Base-by-base conservation (phyloP, 1,140 invertebrate genomes). In the Acromyrmex charruanus region DNA sequence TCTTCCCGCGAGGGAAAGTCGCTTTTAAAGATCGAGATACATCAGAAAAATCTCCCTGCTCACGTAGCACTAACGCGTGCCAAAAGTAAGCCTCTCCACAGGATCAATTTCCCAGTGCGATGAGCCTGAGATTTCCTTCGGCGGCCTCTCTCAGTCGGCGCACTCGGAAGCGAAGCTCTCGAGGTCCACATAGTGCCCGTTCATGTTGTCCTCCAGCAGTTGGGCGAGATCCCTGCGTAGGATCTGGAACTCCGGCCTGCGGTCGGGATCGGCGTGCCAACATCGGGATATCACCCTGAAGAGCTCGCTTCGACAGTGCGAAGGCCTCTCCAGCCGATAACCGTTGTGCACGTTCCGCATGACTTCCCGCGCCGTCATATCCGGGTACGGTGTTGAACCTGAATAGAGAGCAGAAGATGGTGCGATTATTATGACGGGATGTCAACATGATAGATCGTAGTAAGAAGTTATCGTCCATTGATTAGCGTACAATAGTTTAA, bases 331-430 rank as follows among this genome's bases (percentile, higher is more conserved):
- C 9, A 98, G 95, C 3, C 97, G 96, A 92, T 97, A 97, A 49
- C 97, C 98, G 87, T 97, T 97, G 18, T 97, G 96, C 61, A 98
- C 97, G 65, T 96, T 96, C 2, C 97, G 95, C 94, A 98, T 97
- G 16, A 98, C 98, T 92, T 98, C 97, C 1, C 97, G 95, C 0
- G 97, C 97, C 25, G 97, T 97, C 96, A 98, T 97, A 61, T 97
- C 97, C 28, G 97, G 97, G 93, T 98, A 98, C 1, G 98, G 98
- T 90, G 97, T 98, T 28, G 97, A 98, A 81, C 97, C 97, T 98
- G 55, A 82, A 35, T 14, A 55, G 77, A 63, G 18, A 84, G 39
- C 12, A 31, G 3, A 75, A 84, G 39, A 28, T 75, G 55, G 2
- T 74, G 7, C 18, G 25, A 75, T 84, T 44, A 82, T 72, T 82